These are phyloP conservation scores for Oligia latruncula DNA, from an alignment of 2,888 invertebrate species.

Conservation along the genomic window DNA sequence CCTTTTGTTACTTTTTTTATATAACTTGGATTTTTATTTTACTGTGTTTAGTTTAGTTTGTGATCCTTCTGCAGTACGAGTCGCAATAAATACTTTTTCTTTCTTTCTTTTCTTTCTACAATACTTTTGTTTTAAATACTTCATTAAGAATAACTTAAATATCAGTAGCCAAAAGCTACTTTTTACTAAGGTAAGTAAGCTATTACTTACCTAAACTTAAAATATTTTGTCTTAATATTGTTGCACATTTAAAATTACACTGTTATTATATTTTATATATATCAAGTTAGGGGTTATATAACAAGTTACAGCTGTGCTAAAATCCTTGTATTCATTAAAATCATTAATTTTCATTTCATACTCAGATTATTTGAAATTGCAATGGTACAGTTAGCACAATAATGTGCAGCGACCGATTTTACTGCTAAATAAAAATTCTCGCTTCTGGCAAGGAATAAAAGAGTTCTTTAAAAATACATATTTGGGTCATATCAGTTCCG, in stretches of 20 bases:
- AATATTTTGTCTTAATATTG: not conserved
- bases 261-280: too few species aligned
- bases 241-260: constrained; percentile 13
- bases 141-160: not conserved
- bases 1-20: too few species aligned
- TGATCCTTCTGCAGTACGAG: too few species aligned
- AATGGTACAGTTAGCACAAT: constrained; percentile 49
- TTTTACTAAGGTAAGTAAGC: too few species aligned
- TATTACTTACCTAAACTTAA: too few species aligned
- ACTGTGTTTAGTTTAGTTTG: too few species aligned
- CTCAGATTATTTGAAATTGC: constrained; percentile 42
- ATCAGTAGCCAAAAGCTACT: not conserved
- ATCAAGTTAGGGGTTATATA: too few species aligned
- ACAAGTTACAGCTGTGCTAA: constrained; percentile 19
- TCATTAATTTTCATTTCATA: constrained; percentile 60
- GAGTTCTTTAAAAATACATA: too few species aligned
- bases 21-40: too few species aligned
- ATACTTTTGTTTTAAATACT: not conserved
- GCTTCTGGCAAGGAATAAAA: not conserved
- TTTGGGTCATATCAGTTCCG: not conserved
- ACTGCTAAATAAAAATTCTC: not conserved
- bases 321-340: constrained; percentile 50
- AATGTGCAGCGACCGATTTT: not conserved
- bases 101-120: too few species aligned
- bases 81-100: too few species aligned